phyloP scores from a whole-genome alignment of 1,140 invertebrate species.

The Cardiocondyla obscurior region DNA sequence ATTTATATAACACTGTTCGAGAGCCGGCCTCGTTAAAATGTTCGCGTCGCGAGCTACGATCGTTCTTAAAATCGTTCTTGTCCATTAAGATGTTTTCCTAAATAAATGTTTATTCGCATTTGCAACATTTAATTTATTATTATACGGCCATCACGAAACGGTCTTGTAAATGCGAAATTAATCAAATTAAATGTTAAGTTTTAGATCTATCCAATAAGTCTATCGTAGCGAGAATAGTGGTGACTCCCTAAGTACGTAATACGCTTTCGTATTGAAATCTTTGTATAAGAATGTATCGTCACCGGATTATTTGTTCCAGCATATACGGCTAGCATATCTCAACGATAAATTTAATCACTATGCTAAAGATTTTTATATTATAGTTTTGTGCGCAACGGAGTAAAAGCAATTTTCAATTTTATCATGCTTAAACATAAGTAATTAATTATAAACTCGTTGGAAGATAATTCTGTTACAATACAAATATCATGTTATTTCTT shows the following conservation, averaged over 20 bases:
- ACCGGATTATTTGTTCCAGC: slow-evolving; percentile 10
- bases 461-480: background rate
- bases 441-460: background rate
- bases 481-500: background rate
- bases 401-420: background rate
- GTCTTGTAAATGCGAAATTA: background rate
- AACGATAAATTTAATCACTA: background rate
- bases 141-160: background rate
- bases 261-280: background rate
- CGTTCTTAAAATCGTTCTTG: background rate
- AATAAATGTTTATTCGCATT: background rate
- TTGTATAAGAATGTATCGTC: background rate
- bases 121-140: slow-evolving; percentile 44
- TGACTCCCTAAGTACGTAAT: background rate
- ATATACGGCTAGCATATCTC: background rate
- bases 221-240: background rate
- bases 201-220: background rate
- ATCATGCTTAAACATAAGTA: background rate
- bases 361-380: background rate
- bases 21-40: slow-evolving; percentile 15
- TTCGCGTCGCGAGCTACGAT: background rate
- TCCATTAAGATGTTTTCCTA: background rate
- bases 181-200: slow-evolving; percentile 50
- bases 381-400: no score
- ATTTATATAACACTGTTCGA: slow-evolving; percentile 30